Conservation (phyloP, 2,797 vertebrate genomes). For the Salmo trutta region DNA sequence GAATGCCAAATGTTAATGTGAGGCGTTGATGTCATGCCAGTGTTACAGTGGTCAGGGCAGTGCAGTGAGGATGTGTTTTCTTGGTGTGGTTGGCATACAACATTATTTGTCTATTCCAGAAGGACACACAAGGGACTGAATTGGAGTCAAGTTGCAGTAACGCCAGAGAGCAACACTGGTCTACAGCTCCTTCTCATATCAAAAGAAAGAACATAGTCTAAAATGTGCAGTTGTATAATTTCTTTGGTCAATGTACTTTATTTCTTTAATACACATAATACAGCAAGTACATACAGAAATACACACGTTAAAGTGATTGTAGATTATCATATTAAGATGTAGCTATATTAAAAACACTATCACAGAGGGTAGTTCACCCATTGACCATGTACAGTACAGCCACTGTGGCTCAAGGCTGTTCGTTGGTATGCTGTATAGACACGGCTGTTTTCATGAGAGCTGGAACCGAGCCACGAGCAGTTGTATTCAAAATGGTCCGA, state of each 20-base stretch:
- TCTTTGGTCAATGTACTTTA: neutral
- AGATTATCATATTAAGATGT: neutral
- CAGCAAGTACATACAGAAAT: neutral
- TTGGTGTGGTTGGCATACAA: neutral
- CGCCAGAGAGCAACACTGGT: neutral
- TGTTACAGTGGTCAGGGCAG: neutral
- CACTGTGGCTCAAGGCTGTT: conserved; percentile 47
- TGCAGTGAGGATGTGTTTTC: neutral
- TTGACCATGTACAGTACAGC: conserved; percentile 46
- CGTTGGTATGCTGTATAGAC: conserved; percentile 28
- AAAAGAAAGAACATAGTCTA: neutral
- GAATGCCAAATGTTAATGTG: conserved; percentile 26
- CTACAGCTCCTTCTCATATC: neutral
- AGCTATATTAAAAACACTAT: neutral
- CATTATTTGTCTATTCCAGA: neutral
- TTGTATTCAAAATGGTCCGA: conserved; percentile 35
- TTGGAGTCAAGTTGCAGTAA: neutral
- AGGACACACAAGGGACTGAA: neutral
- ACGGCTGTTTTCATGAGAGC: conserved; percentile 54
- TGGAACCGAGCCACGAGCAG: conserved; percentile 60
- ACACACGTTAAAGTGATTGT: neutral
- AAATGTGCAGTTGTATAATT: neutral
- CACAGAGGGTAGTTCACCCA: neutral
- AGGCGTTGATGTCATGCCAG: neutral
- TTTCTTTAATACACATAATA: conserved; percentile 1